Evolutionary conservation across 1,140 invertebrate species (phyloP), one percentile per base, ranked within the genome.

Genomic region (Aphelinus atriplicis): DNA sequence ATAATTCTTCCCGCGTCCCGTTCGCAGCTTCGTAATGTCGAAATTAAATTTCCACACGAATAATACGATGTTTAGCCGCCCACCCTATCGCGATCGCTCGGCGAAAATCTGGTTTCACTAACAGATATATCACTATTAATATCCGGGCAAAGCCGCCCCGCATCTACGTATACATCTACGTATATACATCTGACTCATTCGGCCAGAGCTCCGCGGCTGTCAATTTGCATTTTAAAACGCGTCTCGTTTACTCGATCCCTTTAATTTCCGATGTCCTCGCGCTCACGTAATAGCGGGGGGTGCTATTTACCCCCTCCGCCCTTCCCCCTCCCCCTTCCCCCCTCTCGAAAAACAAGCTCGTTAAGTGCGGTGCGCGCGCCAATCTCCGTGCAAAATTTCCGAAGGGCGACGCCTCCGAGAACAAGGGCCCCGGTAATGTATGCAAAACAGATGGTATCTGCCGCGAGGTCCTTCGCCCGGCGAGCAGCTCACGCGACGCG

Each of bases 381-480:
- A 45, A 45, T 55, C 26, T 66, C 64, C 57, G 57, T 3, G 57
- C 7, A n/a, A 64, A 64, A 64, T 26, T 55, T 51, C 47, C 64
- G 64, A 43, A 64, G 60, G 42, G 46, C 48, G 63, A 78, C 68
- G 75, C 73, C 76, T 77, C 65, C 69, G 51, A 53, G 51, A 53
- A 53, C 4, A 53, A 9, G 51, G 51, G 51, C 42, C 7, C 42
- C n/a, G 42, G 76, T 82, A 82, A 82, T 80, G 78, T 84, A 83
- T 82, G 80, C 80, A 82, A 81, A 82, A 79, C 81, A 81, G 80
- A 81, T 81, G 78, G 77, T 83, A 81, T 82, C 79, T 77, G 51
- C 51, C 4, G 51, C 51, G 9, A 26, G 26, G 26, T 26, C 26
- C 26, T 26, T 26, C 26, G 26, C 26, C 26, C 26, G 26, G 26